These are phyloP conservation scores for Sinohyriopsis cumingii DNA, from an alignment of 2,888 invertebrate genomes.

Conservation along the genomic window DNA sequence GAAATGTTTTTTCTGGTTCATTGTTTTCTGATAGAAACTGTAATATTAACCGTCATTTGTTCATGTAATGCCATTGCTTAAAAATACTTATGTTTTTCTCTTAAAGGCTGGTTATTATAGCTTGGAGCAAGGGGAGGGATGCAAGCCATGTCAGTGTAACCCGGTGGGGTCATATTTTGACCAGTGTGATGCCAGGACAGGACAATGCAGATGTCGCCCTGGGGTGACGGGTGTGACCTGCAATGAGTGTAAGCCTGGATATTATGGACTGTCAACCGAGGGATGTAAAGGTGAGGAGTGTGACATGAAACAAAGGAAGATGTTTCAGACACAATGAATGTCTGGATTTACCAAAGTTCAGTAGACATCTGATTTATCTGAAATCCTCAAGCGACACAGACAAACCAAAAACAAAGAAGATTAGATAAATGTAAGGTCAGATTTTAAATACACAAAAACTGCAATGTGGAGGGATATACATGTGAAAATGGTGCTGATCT, in stretches of 20 bases:
- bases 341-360: background rate
- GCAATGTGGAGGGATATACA: no score
- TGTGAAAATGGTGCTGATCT: no score
- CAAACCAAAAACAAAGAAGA: no score
- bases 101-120: constrained; percentile 58
- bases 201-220: constrained; percentile 88
- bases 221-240: constrained; percentile 92
- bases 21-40: no score
- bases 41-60: no score
- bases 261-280: constrained; percentile 56
- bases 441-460: no score
- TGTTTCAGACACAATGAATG: background rate
- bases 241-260: constrained; percentile 88
- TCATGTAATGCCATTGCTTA: no score
- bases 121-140: constrained; percentile 56
- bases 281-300: constrained; percentile 63
- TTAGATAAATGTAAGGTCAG: no score
- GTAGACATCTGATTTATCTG: no score
- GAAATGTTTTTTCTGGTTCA: no score
- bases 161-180: constrained; percentile 76
- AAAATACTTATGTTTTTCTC: background rate
- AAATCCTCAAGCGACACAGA: no score
- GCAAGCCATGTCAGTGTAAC: constrained; percentile 87
- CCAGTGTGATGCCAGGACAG: constrained; percentile 71
- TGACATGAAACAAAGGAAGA: background rate